Evolutionary conservation across 1,140 invertebrate species (phyloP), one percentile per base, ranked within the genome.

Genomic region (Acyrthosiphon pisum): DNA sequence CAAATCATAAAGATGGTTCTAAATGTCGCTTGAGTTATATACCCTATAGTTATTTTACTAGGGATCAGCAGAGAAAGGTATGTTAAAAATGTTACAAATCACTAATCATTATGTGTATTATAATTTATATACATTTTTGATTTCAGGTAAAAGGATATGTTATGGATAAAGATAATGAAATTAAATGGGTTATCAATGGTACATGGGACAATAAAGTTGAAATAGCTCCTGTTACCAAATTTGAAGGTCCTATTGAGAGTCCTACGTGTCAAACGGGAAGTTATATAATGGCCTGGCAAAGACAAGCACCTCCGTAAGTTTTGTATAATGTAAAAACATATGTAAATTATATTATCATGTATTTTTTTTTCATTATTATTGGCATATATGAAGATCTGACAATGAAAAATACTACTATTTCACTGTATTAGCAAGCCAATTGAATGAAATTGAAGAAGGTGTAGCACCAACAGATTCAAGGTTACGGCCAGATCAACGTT

Each of bases 11-110:
- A 87, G 97, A 97, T 83, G 98, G 98, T 90, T 97, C 99, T 94
- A 98, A 98, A 95, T 99, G 99, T 95, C 98, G 98, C 95, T 96
- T 99, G 44, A 99, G 99, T 95, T 99, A 98, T 95, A 97, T 98
- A 94, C 98, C 99, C 22, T 99, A 99, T 95, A 99, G 98, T 88
- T 99, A 99, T 96, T 99, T 99, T 95, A 98, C 98, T 93, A 97
- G 98, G 94, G 98, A 99, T 94, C 97, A 97, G 93, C 98, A 99
- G 94, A 97, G 97, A 93, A 96, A 96, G 95, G 97, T 97, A 48
- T 94, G 95, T 86, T 86, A 46, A 86, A 88, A 87, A 87, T 56
- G 2, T 41, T 60, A 41, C 6, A 20, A 20, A 30, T 60, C 30
- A 41, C 6, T 9, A 20, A 30, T 60, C 30, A 44, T 4, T 56